These are phyloP conservation scores for Drosophila barbarae DNA, from an alignment of 2,888 invertebrate species.

Conservation along the genomic window DNA sequence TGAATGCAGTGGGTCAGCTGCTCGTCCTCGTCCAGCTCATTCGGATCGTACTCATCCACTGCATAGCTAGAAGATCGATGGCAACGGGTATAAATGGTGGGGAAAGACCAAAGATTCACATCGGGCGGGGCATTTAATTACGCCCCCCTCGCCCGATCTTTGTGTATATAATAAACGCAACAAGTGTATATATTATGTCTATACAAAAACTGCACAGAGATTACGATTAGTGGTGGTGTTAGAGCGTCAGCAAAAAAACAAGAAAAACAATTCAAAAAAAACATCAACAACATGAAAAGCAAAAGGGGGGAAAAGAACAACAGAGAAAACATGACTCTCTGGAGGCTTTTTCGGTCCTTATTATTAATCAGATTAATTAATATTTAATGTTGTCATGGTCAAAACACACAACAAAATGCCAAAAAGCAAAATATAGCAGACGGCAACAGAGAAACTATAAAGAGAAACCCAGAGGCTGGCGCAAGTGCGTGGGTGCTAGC, in stretches of 20 bases:
- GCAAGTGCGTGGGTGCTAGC: slow-evolving; percentile 57
- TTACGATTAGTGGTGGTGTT: slow-evolving; percentile 61
- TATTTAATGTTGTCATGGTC: slow-evolving; percentile 72
- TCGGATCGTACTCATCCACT: slow-evolving; percentile 84
- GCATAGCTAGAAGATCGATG: slow-evolving; percentile 82
- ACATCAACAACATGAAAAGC: slow-evolving; percentile 21
- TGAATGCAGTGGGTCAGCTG: slow-evolving; percentile 85
- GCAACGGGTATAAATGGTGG: slow-evolving; percentile 4
- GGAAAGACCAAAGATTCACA: slow-evolving; percentile 30
- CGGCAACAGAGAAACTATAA: slow-evolving; percentile 47
- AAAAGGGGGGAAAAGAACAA: slow-evolving; percentile 10
- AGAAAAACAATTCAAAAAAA: slow-evolving; percentile 22
- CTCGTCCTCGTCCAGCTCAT: slow-evolving; percentile 83
- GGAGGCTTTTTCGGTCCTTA: slow-evolving; percentile 45
- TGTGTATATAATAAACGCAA: slow-evolving; percentile 41
- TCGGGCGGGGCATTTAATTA: slow-evolving; percentile 28
- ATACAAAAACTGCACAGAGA: slow-evolving; percentile 29
- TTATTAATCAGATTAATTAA: slow-evolving; percentile 67
- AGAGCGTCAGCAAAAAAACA: slow-evolving; percentile 27
- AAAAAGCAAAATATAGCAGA: slow-evolving; percentile 28
- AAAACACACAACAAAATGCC: slow-evolving; percentile 44
- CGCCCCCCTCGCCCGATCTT: slow-evolving; percentile 26
- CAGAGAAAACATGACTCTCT: slow-evolving; percentile 11
- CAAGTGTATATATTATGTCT: slow-evolving; percentile 25
- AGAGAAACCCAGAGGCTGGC: slow-evolving; percentile 30